phyloP scores from a whole-genome alignment of 2,888 invertebrate genomes.

The Lasioglossum lativentre region DNA sequence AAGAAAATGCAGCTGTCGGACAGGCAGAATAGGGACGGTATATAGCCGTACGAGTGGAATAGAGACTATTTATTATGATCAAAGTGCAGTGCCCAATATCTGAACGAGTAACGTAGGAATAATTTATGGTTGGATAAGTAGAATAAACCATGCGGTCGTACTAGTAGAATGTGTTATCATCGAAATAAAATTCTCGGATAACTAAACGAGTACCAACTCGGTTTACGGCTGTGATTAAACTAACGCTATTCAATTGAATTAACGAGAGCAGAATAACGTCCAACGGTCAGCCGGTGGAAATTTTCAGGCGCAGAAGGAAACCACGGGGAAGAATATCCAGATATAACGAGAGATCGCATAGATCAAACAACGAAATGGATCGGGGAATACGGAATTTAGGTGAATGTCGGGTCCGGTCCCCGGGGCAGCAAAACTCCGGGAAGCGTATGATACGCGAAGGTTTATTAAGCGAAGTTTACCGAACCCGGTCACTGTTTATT shows the following conservation, averaged over 20 bases:
- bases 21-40: not conserved
- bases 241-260: not conserved
- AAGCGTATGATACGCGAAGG: slow-evolving; percentile 16
- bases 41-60: not conserved
- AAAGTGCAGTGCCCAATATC: not conserved
- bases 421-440: not conserved
- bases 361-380: not conserved
- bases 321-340: not conserved
- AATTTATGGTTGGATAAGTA: not conserved
- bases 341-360: not conserved
- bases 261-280: not conserved
- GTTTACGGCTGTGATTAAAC: no score
- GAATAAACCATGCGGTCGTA: not conserved
- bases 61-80: not conserved
- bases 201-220: no score
- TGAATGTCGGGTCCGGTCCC: not conserved
- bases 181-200: no score
- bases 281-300: not conserved
- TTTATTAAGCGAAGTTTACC: slow-evolving; percentile 40
- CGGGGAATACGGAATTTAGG: not conserved
- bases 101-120: not conserved
- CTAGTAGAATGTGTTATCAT: not conserved
- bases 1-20: not conserved
- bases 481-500: slow-evolving; percentile 29
- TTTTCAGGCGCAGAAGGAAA: not conserved